Percentiles rank a stretch among this genome's conserved stretches.
Evolutionary conservation across 2,113 vertebrate genomes (phyloP).

Genomic region (Cheirogaleus medius): DNA sequence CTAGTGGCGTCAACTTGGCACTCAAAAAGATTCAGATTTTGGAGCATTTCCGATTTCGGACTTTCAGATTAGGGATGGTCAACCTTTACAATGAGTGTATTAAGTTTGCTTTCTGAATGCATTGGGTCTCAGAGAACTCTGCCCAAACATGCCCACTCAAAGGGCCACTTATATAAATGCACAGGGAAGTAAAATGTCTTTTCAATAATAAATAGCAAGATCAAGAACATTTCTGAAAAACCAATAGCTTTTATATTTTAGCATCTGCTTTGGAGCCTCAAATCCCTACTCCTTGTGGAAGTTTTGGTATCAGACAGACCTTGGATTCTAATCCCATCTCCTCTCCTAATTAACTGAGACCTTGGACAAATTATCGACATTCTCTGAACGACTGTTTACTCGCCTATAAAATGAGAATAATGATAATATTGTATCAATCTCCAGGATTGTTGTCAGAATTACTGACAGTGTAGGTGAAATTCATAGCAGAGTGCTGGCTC

Average conservation of each 20-base stretch:
- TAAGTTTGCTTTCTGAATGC: not conserved
- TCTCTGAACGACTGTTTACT: not conserved
- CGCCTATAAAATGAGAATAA: not conserved
- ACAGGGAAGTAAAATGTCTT: not conserved
- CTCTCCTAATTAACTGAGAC: not conserved
- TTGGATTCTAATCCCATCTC: not conserved
- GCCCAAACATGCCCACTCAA: not conserved
- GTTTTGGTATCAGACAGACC: not conserved
- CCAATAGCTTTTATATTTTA: not conserved
- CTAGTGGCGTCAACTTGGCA: not conserved
- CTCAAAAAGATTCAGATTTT: not conserved
- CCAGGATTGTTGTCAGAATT: not conserved
- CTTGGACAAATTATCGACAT: not conserved
- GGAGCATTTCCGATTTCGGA: not conserved
- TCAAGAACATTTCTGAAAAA: not conserved
- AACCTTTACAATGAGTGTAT: not conserved
- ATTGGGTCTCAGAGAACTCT: not conserved
- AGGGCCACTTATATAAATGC: not conserved
- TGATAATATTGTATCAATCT: not conserved
- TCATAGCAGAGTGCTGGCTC: not conserved
- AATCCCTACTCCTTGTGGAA: not conserved
- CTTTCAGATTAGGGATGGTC: not conserved
- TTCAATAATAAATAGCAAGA: not conserved
- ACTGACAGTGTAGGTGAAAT: not conserved
- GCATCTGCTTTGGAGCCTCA: not conserved